Evolutionary conservation across 2,113 vertebrate species (phyloP), one percentile per base, ranked within the genome.

Genomic region (Heteronetta atricapilla): DNA sequence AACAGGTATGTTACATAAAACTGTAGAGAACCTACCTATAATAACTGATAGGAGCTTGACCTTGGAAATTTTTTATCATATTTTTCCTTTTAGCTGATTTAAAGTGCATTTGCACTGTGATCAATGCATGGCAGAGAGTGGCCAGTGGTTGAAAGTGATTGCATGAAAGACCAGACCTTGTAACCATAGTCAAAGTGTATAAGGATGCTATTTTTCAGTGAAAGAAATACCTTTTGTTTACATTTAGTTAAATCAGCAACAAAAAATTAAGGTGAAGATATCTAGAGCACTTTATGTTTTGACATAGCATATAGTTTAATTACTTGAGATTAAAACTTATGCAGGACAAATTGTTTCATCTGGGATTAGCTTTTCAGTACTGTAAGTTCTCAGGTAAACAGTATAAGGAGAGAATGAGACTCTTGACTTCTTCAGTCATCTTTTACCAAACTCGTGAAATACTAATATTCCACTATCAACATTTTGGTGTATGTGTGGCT

Each of bases 1-100:
- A 99, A 89, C 98, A 98, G 98, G 98, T 98, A 97, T 15, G 96
- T 88, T 97, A 96, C 64, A 19, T 93, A 20, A 69, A 77, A 16
- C n/a, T 46, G 19, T 28, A 28, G 25, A 46, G 40, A 73, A 84
- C 70, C 85, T n/a, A 66, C 13, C 14, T 59, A 1, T 29, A 20
- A 55, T 48, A 64, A 81, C 69, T 38, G 44, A 3, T 72, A 48
- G 42, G 38, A 75, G 23, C 36, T 86, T 48, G 10, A 48, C 31
- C 26, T 77, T 77, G 53, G 46, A 85, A 66, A 88, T 81, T 80
- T 79, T 88, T 11, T 28, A 17, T 74, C 3, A 0, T 74, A 5
- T 53, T 88, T 82, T 92, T 84, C 19, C 68, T 52, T 0, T 58
- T 53, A 22, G 28, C 46, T 77, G 14, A 44, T 77, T 63, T 59